These are phyloP conservation scores for Ceryle rudis DNA, from an alignment of 2,797 vertebrate species.

Conservation along the genomic window DNA sequence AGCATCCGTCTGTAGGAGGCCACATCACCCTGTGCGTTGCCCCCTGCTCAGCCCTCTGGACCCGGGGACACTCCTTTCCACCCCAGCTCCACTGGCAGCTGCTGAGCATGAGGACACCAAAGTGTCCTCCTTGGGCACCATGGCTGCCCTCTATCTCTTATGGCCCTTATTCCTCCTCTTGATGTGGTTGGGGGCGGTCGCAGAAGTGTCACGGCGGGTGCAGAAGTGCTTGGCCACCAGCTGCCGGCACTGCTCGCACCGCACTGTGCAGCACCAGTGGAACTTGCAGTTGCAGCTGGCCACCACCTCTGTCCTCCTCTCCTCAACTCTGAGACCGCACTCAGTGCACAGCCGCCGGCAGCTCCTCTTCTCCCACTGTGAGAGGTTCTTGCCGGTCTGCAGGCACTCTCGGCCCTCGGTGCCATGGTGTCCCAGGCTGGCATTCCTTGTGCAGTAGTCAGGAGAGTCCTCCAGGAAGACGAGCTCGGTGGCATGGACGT, in stretches of 20 bases:
- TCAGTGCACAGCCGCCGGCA: slow-evolving; percentile 90
- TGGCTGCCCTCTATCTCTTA: slow-evolving; percentile 45
- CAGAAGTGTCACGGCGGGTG: slow-evolving; percentile 62
- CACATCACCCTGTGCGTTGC: rapidly evolving
- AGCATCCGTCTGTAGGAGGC: neutral
- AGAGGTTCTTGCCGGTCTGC: slow-evolving; percentile 81
- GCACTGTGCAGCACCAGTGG: slow-evolving; percentile 96
- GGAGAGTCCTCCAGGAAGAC: slow-evolving; percentile 94
- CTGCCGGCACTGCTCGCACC: slow-evolving; percentile 90
- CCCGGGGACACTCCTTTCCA: neutral
- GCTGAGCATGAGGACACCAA: rapidly evolving
- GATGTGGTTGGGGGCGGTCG: slow-evolving; percentile 63
- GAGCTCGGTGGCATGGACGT: slow-evolving; percentile 85
- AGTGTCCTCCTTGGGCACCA: rapidly evolving
- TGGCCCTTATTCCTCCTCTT: slow-evolving; percentile 73
- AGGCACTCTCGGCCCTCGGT: slow-evolving; percentile 94
- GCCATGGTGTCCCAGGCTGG: slow-evolving; percentile 88
- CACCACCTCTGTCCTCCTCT: slow-evolving; percentile 83
- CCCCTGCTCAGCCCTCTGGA: rapidly evolving
- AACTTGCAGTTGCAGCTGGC: slow-evolving; percentile 97
- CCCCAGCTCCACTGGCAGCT: neutral
- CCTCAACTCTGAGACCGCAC: slow-evolving; percentile 90
- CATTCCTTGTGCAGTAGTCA: slow-evolving; percentile 91
- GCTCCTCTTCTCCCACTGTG: slow-evolving; percentile 87
- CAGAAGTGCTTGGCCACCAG: slow-evolving; percentile 90